Evolutionary conservation across 2,113 vertebrate genomes (phyloP).

Genomic region (Callopanchax toddi): DNA sequence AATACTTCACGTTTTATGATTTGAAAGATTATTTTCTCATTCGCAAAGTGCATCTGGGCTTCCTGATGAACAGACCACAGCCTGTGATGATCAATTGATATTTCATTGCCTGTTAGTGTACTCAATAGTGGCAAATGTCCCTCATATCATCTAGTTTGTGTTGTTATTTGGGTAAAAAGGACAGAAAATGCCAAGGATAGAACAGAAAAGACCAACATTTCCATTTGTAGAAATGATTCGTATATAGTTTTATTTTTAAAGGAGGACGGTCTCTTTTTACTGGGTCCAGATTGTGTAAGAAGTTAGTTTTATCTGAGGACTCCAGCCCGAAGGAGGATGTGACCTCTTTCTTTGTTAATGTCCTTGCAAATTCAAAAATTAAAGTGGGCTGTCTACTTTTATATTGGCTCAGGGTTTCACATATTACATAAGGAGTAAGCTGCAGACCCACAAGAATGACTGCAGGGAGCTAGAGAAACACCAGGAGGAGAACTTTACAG

Average conservation of each 20-base stretch:
- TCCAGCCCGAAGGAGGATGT: background rate
- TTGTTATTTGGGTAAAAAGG: too few species aligned
- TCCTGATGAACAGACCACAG: too few species aligned
- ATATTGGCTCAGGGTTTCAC: background rate
- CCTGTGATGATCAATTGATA: background rate
- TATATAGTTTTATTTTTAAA: too few species aligned
- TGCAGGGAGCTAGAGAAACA: background rate
- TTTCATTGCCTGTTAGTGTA: too few species aligned
- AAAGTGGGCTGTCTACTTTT: slow-evolving; percentile 2
- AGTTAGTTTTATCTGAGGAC: slow-evolving; percentile 1
- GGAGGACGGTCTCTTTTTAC: too few species aligned
- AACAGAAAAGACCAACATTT: background rate
- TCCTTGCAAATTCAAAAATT: slow-evolving; percentile 11
- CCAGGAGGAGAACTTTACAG: background rate
- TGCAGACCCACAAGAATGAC: slow-evolving; percentile 21
- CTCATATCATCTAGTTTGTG: too few species aligned
- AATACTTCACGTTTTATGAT: too few species aligned
- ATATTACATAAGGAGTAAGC: slow-evolving; percentile 34
- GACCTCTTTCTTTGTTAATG: background rate
- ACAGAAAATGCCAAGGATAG: background rate
- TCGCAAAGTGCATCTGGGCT: background rate
- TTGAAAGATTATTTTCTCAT: too few species aligned
- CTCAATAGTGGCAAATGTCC: too few species aligned
- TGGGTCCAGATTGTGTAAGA: background rate
- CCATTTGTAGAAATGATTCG: too few species aligned